These are phyloP conservation scores for Perca schrenkii DNA, from an alignment of 2,113 vertebrate genomes.

Conservation along the genomic window DNA sequence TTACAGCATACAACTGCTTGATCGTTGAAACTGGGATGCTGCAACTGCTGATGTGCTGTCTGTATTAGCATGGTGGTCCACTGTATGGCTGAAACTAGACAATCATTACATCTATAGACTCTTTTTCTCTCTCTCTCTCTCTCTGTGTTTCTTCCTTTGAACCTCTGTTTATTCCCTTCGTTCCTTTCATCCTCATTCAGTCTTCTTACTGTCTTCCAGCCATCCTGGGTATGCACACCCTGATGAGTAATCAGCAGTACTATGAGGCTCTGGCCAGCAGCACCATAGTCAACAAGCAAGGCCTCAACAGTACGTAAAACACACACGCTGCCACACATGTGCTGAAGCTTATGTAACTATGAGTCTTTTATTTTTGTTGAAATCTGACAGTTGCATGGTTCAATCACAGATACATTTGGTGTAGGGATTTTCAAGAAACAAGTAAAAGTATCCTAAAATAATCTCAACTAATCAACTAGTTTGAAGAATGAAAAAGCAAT, in stretches of 20 bases:
- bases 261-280: slow-evolving; percentile 97
- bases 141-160: slow-evolving; percentile 18
- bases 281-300: slow-evolving; percentile 98
- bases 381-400: not conserved
- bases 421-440: not conserved
- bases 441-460: slow-evolving; percentile 28
- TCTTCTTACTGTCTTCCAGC: slow-evolving; percentile 81
- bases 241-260: slow-evolving; percentile 99
- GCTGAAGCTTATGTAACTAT: not conserved
- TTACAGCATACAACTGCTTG: not conserved
- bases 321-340: slow-evolving; percentile 5
- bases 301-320: slow-evolving; percentile 93
- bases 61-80: slow-evolving; percentile 27
- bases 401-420: not conserved
- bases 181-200: slow-evolving; percentile 37
- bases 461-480: slow-evolving; percentile 15
- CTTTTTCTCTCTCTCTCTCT: not conserved
- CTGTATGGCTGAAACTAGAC: slow-evolving; percentile 17
- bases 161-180: not conserved
- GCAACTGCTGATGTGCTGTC: slow-evolving; percentile 16
- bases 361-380: not conserved
- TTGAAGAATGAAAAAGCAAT: slow-evolving; percentile 11
- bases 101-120: not conserved
- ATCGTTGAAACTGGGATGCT: not conserved
- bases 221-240: slow-evolving; percentile 98